phyloP scores from a whole-genome alignment of 2,797 vertebrate genomes.

The Triplophysa bombifrons region DNA sequence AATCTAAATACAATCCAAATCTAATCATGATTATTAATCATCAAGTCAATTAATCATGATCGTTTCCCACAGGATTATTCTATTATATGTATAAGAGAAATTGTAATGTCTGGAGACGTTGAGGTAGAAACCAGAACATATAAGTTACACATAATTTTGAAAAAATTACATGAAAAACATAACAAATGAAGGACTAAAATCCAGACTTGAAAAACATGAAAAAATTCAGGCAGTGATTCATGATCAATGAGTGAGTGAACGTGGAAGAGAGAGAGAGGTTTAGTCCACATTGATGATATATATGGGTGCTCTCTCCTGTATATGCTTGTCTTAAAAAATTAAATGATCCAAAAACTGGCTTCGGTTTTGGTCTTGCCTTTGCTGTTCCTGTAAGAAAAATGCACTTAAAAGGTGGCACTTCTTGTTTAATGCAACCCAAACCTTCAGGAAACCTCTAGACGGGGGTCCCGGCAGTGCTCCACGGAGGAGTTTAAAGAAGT shows the following conservation, averaged over 20 bases:
- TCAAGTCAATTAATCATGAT: no score
- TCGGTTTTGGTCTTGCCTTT: background rate
- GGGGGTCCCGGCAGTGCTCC: background rate
- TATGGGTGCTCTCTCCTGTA: constrained; percentile 10
- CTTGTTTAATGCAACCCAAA: constrained; percentile 6
- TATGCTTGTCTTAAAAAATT: no score
- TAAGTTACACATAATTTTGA: constrained; percentile 59
- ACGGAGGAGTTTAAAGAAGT: constrained; percentile 24
- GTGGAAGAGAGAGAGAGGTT: background rate
- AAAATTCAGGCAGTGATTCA: constrained; percentile 72
- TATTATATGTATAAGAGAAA: no score
- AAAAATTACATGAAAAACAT: constrained; percentile 47
- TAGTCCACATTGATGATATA: constrained; percentile 27
- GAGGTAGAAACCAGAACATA: constrained; percentile 44
- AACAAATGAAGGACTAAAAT: constrained; percentile 68
- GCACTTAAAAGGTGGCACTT: background rate
- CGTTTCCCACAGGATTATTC: no score
- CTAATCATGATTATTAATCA: no score
- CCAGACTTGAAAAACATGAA: constrained; percentile 58
- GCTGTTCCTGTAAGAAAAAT: background rate
- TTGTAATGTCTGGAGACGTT: no score
- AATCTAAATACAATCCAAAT: no score
- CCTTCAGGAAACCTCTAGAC: background rate
- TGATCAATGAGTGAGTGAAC: constrained; percentile 32
- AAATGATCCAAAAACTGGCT: background rate